Conservation (phyloP, 1,140 invertebrate species). For the Ditylenchus dipsaci region DNA sequence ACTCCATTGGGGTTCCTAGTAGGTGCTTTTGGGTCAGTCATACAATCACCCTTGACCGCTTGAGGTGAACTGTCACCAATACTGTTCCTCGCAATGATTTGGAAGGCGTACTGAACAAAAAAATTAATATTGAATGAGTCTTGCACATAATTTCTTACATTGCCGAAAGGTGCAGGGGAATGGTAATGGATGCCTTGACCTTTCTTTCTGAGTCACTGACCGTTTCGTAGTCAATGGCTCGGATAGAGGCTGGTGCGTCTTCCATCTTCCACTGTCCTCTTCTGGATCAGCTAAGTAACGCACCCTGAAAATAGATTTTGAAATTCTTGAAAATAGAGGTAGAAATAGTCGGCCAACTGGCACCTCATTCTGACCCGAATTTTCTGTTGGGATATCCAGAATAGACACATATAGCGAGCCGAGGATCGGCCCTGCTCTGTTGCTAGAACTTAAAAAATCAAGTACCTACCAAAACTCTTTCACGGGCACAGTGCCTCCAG, state of each 20-base stretch:
- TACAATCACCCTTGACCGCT: slow-evolving; percentile 69
- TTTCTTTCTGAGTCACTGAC: slow-evolving; percentile 37
- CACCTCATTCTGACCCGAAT: too few relatives aligned
- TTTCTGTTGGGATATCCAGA: too few relatives aligned
- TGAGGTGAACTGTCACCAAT: slow-evolving; percentile 81
- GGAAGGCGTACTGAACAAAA: slow-evolving; percentile 76
- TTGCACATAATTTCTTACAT: slow-evolving; percentile 31
- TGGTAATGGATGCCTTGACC: slow-evolving; percentile 37
- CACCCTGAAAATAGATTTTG: slow-evolving; percentile 32
- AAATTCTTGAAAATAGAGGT: too few relatives aligned
- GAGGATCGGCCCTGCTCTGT: too few relatives aligned
- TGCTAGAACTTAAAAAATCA: too few relatives aligned
- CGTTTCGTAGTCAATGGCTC: slow-evolving; percentile 43
- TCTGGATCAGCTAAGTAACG: slow-evolving; percentile 53
- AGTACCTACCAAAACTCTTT: slow-evolving; percentile 54
- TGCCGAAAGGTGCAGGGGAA: slow-evolving; percentile 53
- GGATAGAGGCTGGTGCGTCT: slow-evolving; percentile 49
- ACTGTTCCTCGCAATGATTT: slow-evolving; percentile 85
- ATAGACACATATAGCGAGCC: too few relatives aligned
- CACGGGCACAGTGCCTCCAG: slow-evolving; percentile 60
- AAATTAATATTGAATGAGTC: neutral
- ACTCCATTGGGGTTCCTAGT: slow-evolving; percentile 92
- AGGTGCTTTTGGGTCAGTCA: slow-evolving; percentile 78
- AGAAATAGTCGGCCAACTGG: too few relatives aligned
- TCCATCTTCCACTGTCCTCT: slow-evolving; percentile 47